Base-by-base conservation (phyloP, 2,113 vertebrate species). In the Zosterops borbonicus region DNA sequence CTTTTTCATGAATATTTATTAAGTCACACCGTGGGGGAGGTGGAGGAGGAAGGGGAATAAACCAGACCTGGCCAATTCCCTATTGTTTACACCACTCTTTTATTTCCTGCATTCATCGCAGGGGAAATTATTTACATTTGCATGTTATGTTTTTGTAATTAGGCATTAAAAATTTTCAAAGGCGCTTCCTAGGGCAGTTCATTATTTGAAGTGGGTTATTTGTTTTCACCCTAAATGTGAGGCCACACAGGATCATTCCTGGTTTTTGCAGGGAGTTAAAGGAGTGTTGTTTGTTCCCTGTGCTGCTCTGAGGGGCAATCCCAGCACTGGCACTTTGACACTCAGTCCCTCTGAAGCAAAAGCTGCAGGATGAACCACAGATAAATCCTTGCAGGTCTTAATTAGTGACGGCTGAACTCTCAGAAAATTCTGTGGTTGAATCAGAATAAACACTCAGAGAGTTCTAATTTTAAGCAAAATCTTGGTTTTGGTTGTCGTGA, bases 201-300 rank as follows among this genome's bases (percentile, higher is more conserved):
- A 85, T 83, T 95, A 94, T 95, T 93, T 95, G 87, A 95, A 95
- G 92, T 90, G 90, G 71, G 29, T 93, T 94, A 47, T 80, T 96
- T 91, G 78, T 88, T 92, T 91, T 63, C 83, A 70, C 37, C 56
- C 65, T 50, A 9, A 42, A 77, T 62, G 39, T 12, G 42, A 41
- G 88, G 85, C 82, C 62, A 64, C 62, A 71, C 1, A 2, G 59
- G 11, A 56, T 23, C 68, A 27, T 17, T 60, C 37, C 68, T 41
- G 44, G 31, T 44, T 22, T 2, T 4, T 52, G 76, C 59, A 75
- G 83, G 58, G 9, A 37, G 27, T 6, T 9, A 14, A 4, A 2
- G 78, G 42, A 5, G n/a, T 5, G 39, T 4, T 31, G 3, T 2
- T 4, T 18, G 67, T 46, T 25, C 25, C 46, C 4, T 5, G 50